A percentile compares a stretch with the other conserved stretches of the same genome.
These are phyloP conservation scores for Leptosomus discolor DNA, from an alignment of 2,113 vertebrate genomes.

Conservation along the genomic window DNA sequence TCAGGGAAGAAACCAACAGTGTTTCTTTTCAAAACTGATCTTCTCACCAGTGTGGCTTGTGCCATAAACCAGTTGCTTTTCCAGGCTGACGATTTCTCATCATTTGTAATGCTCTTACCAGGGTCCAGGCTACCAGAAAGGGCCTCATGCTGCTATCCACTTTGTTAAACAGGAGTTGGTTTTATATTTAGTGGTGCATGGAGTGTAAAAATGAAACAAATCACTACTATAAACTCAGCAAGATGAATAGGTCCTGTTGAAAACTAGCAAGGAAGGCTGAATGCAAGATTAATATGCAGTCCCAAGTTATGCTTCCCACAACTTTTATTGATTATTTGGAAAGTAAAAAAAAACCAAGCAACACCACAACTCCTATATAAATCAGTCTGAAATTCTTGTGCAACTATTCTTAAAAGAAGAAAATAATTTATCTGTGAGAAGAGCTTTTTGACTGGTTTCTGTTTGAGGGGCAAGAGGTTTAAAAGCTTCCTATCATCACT, in stretches of 20 bases:
- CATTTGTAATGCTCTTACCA: neutral
- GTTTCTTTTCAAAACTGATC: neutral
- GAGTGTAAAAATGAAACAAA: conserved; percentile 71
- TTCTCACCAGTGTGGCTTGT: neutral
- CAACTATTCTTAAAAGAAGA: conserved; percentile 50
- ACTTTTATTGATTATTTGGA: conserved; percentile 73
- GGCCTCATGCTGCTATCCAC: conserved; percentile 58
- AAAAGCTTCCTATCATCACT: neutral
- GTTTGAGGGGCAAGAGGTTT: neutral
- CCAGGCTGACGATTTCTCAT: neutral
- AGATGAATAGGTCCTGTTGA: conserved; percentile 72
- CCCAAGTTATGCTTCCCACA: conserved; percentile 68
- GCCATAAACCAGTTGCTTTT: neutral
- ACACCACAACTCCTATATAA: conserved; percentile 41
- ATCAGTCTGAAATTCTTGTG: conserved; percentile 63
- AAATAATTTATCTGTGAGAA: conserved; percentile 37
- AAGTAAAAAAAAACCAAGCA: conserved; percentile 8
- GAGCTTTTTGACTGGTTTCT: neutral
- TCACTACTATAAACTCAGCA: conserved; percentile 59
- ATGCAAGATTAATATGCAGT: conserved; percentile 77
- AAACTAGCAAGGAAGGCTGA: conserved; percentile 62
- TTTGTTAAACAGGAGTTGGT: conserved; percentile 72
- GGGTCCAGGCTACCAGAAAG: conserved; percentile 10
- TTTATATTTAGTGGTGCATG: conserved; percentile 72
- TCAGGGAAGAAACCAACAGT: neutral